Conservation (phyloP, 2,113 vertebrate species). For the Macrotis lagotis region DNA sequence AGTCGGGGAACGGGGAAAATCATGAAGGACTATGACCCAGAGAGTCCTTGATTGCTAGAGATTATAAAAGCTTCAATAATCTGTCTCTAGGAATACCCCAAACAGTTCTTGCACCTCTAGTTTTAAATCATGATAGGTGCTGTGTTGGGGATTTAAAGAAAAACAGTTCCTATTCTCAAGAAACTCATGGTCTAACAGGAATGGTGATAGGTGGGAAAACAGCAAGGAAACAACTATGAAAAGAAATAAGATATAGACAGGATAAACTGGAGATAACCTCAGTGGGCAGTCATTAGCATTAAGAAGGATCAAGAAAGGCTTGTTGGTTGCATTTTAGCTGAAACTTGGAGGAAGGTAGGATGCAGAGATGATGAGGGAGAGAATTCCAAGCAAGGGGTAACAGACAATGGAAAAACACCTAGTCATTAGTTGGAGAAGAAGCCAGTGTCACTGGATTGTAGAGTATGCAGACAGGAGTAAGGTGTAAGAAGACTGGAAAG, state of each 20-base stretch:
- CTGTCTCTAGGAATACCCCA: background rate
- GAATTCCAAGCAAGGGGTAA: background rate
- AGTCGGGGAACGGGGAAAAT: background rate
- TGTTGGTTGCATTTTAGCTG: background rate
- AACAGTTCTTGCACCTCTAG: background rate
- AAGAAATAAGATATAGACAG: background rate
- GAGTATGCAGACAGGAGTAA: too few relatives aligned
- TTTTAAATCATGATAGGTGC: background rate
- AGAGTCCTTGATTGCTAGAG: background rate
- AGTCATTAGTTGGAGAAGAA: background rate
- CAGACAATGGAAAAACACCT: background rate
- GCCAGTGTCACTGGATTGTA: too few relatives aligned
- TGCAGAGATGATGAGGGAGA: background rate
- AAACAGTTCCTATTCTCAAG: background rate
- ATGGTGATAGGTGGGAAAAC: background rate
- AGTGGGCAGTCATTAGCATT: background rate
- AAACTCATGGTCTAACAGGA: background rate
- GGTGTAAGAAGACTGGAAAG: too few relatives aligned
- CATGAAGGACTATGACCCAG: background rate
- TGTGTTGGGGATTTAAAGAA: background rate
- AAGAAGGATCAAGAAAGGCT: background rate
- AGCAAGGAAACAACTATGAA: background rate
- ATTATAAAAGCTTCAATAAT: background rate
- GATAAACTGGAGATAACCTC: background rate
- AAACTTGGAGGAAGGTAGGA: background rate